Evolutionary conservation across 1,140 invertebrate species (phyloP).

Genomic region (Achatina immaculata): DNA sequence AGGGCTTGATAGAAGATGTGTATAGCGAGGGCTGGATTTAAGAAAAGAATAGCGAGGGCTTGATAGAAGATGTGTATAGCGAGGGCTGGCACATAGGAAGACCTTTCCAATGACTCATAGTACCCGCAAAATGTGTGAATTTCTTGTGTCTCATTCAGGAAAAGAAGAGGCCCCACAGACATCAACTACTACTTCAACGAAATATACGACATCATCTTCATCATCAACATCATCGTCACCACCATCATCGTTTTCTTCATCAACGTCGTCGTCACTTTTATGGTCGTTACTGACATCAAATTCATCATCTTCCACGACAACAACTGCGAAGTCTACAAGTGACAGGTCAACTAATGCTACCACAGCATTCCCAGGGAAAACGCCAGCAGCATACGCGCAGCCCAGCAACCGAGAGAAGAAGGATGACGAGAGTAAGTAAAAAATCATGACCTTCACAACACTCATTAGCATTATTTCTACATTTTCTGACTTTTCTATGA

Average conservation of each 20-base stretch:
- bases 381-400: background rate
- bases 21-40: too few species aligned
- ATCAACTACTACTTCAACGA: background rate
- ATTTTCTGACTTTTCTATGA: too few species aligned
- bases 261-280: background rate
- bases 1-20: too few species aligned
- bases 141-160: too few species aligned
- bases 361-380: background rate
- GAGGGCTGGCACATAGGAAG: too few species aligned
- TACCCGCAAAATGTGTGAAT: too few species aligned
- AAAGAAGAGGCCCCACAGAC: too few species aligned
- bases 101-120: too few species aligned
- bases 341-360: background rate
- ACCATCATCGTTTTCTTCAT: background rate
- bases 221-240: background rate
- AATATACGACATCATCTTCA: background rate
- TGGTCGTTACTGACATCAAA: background rate
- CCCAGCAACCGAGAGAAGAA: background rate
- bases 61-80: too few species aligned
- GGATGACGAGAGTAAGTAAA: background rate
- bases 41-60: too few species aligned
- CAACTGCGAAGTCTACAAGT: background rate
- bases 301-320: constrained; percentile 2
- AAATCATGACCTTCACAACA: too few species aligned
- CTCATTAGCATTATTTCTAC: too few species aligned